Evolutionary conservation across 2,888 invertebrate species (phyloP).

Genomic region (Megaustenia siamemsis): DNA sequence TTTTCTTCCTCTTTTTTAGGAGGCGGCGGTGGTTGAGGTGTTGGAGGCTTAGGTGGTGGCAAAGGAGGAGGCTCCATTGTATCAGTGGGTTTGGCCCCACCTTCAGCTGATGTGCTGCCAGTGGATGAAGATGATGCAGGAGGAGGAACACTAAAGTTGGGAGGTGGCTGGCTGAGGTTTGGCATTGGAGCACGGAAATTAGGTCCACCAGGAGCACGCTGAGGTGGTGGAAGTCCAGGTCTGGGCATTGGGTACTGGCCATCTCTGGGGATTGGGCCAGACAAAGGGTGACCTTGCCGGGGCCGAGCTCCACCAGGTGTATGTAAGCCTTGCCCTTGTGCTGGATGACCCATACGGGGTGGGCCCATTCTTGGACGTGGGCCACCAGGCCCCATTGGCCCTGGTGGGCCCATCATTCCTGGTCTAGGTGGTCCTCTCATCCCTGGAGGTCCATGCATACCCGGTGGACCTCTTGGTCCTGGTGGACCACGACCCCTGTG

Average conservation of each 20-base stretch:
- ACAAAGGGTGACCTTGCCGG: slow-evolving; percentile 39
- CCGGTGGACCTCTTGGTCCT: slow-evolving; percentile 65
- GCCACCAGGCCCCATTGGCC: slow-evolving; percentile 63
- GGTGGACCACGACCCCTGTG: slow-evolving; percentile 61
- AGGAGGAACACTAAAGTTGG: slow-evolving; percentile 49
- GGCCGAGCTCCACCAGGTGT: slow-evolving; percentile 38
- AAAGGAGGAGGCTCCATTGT: slow-evolving; percentile 64
- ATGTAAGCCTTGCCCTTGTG: slow-evolving; percentile 52
- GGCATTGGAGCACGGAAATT: slow-evolving; percentile 53
- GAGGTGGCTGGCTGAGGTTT: slow-evolving; percentile 50
- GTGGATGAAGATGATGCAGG: slow-evolving; percentile 24
- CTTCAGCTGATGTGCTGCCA: slow-evolving; percentile 27
- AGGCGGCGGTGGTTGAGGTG: slow-evolving; percentile 74
- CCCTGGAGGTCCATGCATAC: slow-evolving; percentile 60
- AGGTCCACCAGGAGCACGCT: slow-evolving; percentile 46
- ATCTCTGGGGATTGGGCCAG: slow-evolving; percentile 43
- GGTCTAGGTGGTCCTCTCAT: slow-evolving; percentile 60
- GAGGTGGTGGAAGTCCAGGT: slow-evolving; percentile 52
- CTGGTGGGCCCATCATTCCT: slow-evolving; percentile 57
- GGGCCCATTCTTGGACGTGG: slow-evolving; percentile 58
- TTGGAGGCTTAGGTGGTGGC: slow-evolving; percentile 72
- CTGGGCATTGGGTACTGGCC: slow-evolving; percentile 46
- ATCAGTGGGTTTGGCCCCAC: slow-evolving; percentile 30
- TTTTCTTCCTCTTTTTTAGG: slow-evolving; percentile 70
- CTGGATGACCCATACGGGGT: slow-evolving; percentile 58